These are phyloP conservation scores for Oophaga sylvatica DNA, from an alignment of 2,797 vertebrate species.

Conservation along the genomic window DNA sequence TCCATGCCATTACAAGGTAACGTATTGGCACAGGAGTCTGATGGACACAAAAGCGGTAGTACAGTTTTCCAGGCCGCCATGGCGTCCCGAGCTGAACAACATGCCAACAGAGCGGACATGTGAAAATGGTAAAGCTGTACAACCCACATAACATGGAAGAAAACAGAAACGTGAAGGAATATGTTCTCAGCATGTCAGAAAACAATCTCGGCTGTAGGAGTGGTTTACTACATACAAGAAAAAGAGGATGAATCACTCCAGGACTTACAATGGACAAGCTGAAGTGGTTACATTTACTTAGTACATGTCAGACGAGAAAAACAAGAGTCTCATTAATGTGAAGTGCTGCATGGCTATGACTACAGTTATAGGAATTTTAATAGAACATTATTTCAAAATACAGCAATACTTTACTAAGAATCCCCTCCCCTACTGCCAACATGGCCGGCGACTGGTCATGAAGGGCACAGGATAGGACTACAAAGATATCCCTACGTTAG, in stretches of 20 bases:
- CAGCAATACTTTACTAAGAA: neutral
- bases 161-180: neutral
- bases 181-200: neutral
- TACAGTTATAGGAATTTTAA: neutral
- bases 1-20: no score
- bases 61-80: neutral
- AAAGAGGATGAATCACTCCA: constrained; percentile 21
- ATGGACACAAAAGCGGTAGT: neutral
- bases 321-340: neutral
- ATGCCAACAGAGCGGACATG: neutral
- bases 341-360: neutral
- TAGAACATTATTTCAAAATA: neutral
- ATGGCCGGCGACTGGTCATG: no score
- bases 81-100: neutral
- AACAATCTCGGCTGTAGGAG: neutral
- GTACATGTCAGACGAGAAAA: constrained; percentile 16
- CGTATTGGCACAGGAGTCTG: no score
- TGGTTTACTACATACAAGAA: neutral
- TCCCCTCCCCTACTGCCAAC: no score
- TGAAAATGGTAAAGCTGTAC: neutral
- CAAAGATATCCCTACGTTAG: no score
- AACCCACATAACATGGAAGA: neutral
- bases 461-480: no score
- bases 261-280: neutral
- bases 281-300: neutral